Evolutionary conservation across 2,888 invertebrate species (phyloP).

Genomic region (Trichopoda pennipes): DNA sequence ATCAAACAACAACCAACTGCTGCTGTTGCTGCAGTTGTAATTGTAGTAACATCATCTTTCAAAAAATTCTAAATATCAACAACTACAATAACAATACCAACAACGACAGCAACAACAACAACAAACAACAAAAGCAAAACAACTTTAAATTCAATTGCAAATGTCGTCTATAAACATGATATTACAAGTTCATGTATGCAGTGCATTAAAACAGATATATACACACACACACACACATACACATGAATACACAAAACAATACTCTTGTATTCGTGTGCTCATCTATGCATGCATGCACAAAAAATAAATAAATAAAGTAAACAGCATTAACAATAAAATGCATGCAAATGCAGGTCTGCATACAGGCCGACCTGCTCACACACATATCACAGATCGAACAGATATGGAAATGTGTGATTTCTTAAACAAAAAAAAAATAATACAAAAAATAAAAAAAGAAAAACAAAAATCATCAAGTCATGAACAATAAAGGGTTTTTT

Average conservation of each 20-base stretch:
- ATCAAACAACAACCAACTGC: slow-evolving; percentile 32
- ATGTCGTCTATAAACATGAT: slow-evolving; percentile 59
- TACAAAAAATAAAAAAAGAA: no score
- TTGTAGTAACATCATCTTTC: slow-evolving; percentile 58
- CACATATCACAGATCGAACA: neutral
- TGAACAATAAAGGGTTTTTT: no score
- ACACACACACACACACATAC: neutral
- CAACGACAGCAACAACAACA: slow-evolving; percentile 1
- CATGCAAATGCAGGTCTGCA: slow-evolving; percentile 46
- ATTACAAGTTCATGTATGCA: slow-evolving; percentile 60
- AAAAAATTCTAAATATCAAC: slow-evolving; percentile 33
- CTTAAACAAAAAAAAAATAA: neutral
- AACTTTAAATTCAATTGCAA: slow-evolving; percentile 64
- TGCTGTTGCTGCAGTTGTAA: slow-evolving; percentile 53
- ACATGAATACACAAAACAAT: neutral
- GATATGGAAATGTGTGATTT: slow-evolving; percentile 41
- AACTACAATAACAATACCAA: neutral
- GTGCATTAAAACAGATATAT: neutral
- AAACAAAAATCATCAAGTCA: no score
- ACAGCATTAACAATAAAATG: slow-evolving; percentile 29
- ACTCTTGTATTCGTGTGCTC: neutral
- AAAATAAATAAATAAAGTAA: slow-evolving; percentile 30
- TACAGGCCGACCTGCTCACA: slow-evolving; percentile 37
- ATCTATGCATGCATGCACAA: slow-evolving; percentile 24
- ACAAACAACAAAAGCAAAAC: neutral